A percentile compares a stretch with the other conserved stretches of the same genome.
Evolutionary conservation across 2,113 vertebrate species (phyloP).

Genomic region (Sinocyclocheilus anshuiensis): DNA sequence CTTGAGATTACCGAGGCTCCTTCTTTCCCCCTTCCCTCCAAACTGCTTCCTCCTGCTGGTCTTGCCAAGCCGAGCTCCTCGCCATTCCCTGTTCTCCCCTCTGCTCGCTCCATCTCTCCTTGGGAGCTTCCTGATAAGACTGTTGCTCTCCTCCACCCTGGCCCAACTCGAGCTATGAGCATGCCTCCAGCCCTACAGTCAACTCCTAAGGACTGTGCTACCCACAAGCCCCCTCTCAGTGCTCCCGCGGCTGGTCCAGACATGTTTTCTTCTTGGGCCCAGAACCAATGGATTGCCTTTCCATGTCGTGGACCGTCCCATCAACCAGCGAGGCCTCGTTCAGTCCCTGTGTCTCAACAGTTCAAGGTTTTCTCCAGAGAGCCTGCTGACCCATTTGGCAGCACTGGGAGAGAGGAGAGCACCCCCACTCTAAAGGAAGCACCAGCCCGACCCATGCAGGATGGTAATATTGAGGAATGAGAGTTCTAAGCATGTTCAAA

Average conservation of each 20-base stretch:
- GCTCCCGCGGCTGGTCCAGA: slow-evolving; percentile 65
- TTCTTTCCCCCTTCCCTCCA: slow-evolving; percentile 65
- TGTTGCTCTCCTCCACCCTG: slow-evolving; percentile 67
- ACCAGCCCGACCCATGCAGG: slow-evolving; percentile 71
- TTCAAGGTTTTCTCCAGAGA: slow-evolving; percentile 73
- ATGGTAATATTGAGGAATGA: slow-evolving; percentile 75
- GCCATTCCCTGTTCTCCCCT: slow-evolving; percentile 68
- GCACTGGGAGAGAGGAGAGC: slow-evolving; percentile 68
- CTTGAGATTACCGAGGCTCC: slow-evolving; percentile 61
- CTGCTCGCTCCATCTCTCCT: slow-evolving; percentile 68
- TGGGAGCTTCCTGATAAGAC: slow-evolving; percentile 73
- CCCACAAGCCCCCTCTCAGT: slow-evolving; percentile 61
- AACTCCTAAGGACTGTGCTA: slow-evolving; percentile 29
- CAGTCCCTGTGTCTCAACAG: slow-evolving; percentile 61
- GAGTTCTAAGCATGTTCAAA: slow-evolving; percentile 35
- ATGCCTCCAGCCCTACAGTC: slow-evolving; percentile 50
- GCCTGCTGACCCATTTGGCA: slow-evolving; percentile 71
- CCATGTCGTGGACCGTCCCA: slow-evolving; percentile 63
- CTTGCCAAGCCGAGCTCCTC: slow-evolving; percentile 62
- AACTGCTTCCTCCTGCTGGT: slow-evolving; percentile 50
- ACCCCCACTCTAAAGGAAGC: slow-evolving; percentile 62
- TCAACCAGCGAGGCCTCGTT: slow-evolving; percentile 67
- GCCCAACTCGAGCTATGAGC: slow-evolving; percentile 25
- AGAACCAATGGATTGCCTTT: slow-evolving; percentile 83
- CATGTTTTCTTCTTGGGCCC: slow-evolving; percentile 70